Conservation (phyloP, 2,113 vertebrate genomes). For the Takifugu bimaculatus region DNA sequence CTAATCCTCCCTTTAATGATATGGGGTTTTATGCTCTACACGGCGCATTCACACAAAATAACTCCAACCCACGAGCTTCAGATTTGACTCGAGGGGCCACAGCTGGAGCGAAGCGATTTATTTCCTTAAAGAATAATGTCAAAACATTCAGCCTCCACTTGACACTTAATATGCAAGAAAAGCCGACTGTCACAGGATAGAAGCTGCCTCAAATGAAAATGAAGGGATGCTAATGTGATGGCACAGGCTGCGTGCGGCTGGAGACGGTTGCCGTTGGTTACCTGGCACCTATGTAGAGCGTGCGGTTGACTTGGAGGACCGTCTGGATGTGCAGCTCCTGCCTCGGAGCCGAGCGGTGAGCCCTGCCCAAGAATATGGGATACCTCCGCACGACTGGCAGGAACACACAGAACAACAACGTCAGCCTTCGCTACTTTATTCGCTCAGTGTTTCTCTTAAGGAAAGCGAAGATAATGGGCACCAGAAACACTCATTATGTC, state of each 20-base stretch:
- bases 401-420: slow-evolving; percentile 6
- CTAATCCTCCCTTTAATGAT: no score
- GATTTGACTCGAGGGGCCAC: not conserved
- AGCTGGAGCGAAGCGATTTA: slow-evolving; percentile 7
- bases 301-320: slow-evolving; percentile 89
- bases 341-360: slow-evolving; percentile 70
- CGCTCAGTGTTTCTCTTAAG: slow-evolving; percentile 14
- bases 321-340: slow-evolving; percentile 88
- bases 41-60: no score
- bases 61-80: not conserved
- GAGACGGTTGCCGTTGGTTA: slow-evolving; percentile 70
- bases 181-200: slow-evolving; percentile 56
- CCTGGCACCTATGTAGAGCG: slow-evolving; percentile 94
- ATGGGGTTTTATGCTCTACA: no score
- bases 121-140: slow-evolving; percentile 2
- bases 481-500: slow-evolving; percentile 8
- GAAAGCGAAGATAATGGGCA: slow-evolving; percentile 27
- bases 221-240: slow-evolving; percentile 49
- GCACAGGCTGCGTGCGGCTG: slow-evolving; percentile 44
- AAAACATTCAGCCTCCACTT: slow-evolving; percentile 30
- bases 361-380: slow-evolving; percentile 86
- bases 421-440: not conserved
- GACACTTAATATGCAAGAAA: slow-evolving; percentile 45
- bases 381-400: slow-evolving; percentile 85
- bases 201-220: slow-evolving; percentile 51